Percentiles rank a stretch among this genome's conserved stretches.
These are phyloP conservation scores for Naja naja DNA, from an alignment of 2,113 vertebrate genomes.

Conservation along the genomic window DNA sequence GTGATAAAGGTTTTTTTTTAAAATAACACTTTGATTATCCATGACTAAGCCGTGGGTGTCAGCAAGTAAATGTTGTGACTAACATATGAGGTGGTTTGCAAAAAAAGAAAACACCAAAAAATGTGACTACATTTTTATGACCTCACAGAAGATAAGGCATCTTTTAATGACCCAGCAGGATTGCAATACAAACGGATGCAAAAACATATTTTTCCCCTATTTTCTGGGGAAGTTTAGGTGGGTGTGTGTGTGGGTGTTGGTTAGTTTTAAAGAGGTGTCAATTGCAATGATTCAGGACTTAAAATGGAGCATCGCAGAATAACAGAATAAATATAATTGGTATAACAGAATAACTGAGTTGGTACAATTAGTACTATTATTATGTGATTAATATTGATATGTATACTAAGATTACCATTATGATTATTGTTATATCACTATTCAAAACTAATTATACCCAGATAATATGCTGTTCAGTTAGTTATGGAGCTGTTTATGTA, in stretches of 20 bases:
- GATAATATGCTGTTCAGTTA: no score
- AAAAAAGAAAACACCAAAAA: background rate
- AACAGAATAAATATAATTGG: no score
- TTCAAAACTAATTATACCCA: no score
- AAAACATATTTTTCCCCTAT: background rate
- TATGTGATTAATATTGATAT: no score
- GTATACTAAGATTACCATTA: no score
- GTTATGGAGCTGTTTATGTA: no score
- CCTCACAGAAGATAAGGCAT: background rate
- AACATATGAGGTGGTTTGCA: background rate
- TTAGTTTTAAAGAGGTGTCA: background rate
- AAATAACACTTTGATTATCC: background rate
- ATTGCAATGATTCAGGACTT: background rate
- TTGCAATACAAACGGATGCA: background rate
- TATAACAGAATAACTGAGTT: background rate
- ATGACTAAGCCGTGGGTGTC: background rate
- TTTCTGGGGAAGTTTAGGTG: background rate
- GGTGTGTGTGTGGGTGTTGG: accelerated
- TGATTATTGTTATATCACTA: no score
- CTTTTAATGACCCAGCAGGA: background rate
- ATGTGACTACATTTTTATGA: background rate
- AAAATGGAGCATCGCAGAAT: background rate
- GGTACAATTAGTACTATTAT: no score
- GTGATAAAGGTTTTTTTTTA: background rate
- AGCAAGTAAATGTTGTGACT: background rate